Conservation (phyloP, 2,888 invertebrate species). For the Xanthostigma xanthostigma region DNA sequence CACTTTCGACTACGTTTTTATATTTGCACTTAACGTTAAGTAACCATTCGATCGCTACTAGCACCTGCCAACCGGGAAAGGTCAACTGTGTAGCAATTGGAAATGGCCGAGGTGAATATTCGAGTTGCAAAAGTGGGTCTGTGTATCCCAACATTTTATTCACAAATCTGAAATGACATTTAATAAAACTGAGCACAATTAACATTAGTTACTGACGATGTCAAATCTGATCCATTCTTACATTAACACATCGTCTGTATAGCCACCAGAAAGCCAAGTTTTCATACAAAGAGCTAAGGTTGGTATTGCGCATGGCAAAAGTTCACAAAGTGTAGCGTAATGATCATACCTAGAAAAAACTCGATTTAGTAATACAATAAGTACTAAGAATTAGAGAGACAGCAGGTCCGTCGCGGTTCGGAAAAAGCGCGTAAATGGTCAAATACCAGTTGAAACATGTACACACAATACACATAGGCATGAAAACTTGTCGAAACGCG, state of each 20-base stretch:
- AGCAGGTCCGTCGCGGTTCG: no score
- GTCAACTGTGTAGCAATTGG: conserved; percentile 29
- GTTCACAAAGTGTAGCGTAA: conserved; percentile 54
- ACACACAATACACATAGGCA: no score
- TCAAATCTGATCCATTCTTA: conserved; percentile 2
- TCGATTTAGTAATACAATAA: conserved; percentile 1
- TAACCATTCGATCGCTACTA: conserved; percentile 34
- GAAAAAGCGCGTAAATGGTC: no score
- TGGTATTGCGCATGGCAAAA: conserved; percentile 47
- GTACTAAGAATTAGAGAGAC: no score
- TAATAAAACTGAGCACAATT: background rate
- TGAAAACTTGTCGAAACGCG: no score
- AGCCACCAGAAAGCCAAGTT: conserved; percentile 34
- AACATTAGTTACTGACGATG: background rate
- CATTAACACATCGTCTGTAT: conserved; percentile 27
- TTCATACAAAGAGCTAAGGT: conserved; percentile 45
- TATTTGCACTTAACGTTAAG: conserved; percentile 33
- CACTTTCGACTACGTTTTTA: conserved; percentile 33
- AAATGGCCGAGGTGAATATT: conserved; percentile 26
- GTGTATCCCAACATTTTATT: conserved; percentile 28
- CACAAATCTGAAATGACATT: conserved; percentile 18
- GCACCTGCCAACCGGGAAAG: conserved; percentile 35
- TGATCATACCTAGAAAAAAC: conserved; percentile 46
- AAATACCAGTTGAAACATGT: no score
- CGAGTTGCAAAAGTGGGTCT: conserved; percentile 25